phyloP scores from a whole-genome alignment of 2,797 vertebrate species.

The Mycteria americana region DNA sequence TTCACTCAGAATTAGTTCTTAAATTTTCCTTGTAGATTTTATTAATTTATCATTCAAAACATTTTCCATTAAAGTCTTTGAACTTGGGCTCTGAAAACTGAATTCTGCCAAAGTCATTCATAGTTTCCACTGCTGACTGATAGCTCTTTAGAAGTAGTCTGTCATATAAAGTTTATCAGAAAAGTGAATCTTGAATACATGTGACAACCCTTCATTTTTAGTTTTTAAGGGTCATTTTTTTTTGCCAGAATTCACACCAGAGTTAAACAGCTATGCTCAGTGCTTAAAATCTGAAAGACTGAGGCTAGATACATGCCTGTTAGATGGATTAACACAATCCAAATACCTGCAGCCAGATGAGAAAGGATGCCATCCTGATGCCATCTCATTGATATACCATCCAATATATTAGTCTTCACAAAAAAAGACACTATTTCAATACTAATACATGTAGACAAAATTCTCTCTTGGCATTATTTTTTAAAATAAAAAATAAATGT shows the following conservation, averaged over 20 bases:
- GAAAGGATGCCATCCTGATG: background rate
- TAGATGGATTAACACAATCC: background rate
- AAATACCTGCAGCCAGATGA: background rate
- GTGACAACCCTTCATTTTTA: background rate
- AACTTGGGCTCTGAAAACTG: background rate
- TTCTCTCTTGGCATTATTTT: background rate
- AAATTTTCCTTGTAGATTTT: background rate
- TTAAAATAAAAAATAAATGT: background rate
- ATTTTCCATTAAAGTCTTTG: background rate
- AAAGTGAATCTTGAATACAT: background rate
- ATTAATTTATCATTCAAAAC: background rate
- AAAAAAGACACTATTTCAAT: background rate
- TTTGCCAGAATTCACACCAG: background rate
- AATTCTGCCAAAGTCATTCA: background rate
- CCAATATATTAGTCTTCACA: background rate
- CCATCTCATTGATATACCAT: background rate
- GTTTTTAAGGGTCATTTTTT: background rate
- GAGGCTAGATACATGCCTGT: background rate
- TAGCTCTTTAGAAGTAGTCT: background rate
- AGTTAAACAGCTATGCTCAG: background rate
- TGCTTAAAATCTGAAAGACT: background rate
- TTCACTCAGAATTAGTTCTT: background rate
- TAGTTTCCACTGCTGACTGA: background rate
- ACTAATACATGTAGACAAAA: fast-evolving
- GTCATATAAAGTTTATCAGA: background rate